phyloP scores from a whole-genome alignment of 2,797 vertebrate species.

The Saxicola maurus region DNA sequence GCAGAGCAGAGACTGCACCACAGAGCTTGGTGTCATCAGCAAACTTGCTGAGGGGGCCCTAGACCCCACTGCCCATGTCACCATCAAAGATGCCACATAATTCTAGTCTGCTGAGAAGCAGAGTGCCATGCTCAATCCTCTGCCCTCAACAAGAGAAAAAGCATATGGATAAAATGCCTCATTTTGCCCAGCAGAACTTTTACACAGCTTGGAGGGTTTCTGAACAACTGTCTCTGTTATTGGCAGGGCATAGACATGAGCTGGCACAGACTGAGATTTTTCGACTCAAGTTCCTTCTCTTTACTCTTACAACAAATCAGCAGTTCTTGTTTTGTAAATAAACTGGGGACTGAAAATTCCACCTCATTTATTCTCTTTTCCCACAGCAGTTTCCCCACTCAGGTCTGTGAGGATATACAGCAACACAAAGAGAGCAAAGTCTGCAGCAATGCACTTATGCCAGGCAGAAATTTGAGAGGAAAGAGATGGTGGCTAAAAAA shows the following conservation, averaged over 20 bases:
- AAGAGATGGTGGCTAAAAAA: background rate
- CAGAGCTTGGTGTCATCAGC: background rate
- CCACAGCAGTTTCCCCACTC: background rate
- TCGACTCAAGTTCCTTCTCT: background rate
- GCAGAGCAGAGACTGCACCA: background rate
- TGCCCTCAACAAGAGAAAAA: background rate
- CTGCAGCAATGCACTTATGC: background rate
- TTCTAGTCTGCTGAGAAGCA: background rate
- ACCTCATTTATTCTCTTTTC: background rate
- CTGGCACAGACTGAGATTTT: background rate
- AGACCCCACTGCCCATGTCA: background rate
- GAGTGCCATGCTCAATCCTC: background rate
- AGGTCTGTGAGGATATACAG: background rate
- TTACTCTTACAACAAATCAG: background rate
- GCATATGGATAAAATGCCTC: background rate
- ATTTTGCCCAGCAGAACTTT: background rate
- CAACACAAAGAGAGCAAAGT: background rate
- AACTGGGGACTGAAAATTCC: background rate
- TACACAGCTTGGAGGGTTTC: background rate
- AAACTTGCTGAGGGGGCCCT: background rate
- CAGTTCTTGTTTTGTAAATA: background rate
- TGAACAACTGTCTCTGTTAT: background rate
- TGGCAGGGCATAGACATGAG: background rate
- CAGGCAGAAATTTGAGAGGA: background rate
- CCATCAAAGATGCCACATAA: background rate